Evolutionary conservation across 1,140 invertebrate genomes (phyloP).

Genomic region (Calephelis virginiensis): DNA sequence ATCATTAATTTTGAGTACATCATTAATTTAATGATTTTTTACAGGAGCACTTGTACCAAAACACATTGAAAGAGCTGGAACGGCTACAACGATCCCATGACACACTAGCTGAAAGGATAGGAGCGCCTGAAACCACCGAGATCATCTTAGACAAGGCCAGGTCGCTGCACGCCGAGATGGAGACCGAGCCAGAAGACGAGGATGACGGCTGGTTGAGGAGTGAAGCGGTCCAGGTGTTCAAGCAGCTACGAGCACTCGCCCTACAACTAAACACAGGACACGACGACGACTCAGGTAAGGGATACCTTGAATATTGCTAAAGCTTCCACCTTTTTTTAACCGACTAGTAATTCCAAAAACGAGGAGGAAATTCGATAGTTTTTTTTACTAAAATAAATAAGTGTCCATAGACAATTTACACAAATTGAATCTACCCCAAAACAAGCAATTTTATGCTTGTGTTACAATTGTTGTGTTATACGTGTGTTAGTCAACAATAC

Average conservation of each 20-base stretch:
- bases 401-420: too few relatives aligned
- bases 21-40: background rate
- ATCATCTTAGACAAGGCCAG: constrained; percentile 48
- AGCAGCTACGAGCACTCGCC: constrained; percentile 83
- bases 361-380: too few relatives aligned
- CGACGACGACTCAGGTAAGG: constrained; percentile 81
- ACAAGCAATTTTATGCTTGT: too few relatives aligned
- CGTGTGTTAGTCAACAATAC: too few relatives aligned
- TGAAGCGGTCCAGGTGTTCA: constrained; percentile 82
- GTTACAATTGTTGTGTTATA: too few relatives aligned
- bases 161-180: constrained; percentile 88
- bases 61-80: constrained; percentile 81
- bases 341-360: too few relatives aligned
- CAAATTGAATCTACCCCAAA: too few relatives aligned
- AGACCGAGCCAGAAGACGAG: constrained; percentile 83
- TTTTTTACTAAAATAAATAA: too few relatives aligned
- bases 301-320: background rate
- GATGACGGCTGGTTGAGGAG: constrained; percentile 81
- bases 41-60: constrained; percentile 79
- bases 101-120: constrained; percentile 81
- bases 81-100: constrained; percentile 82
- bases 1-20: too few relatives aligned
- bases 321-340: too few relatives aligned
- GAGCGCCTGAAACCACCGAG: constrained; percentile 65
- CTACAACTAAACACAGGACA: constrained; percentile 85